Percentiles rank a stretch among this genome's conserved stretches.
phyloP scores from a whole-genome alignment of 2,113 vertebrate species.

The Corythaeola cristata region DNA sequence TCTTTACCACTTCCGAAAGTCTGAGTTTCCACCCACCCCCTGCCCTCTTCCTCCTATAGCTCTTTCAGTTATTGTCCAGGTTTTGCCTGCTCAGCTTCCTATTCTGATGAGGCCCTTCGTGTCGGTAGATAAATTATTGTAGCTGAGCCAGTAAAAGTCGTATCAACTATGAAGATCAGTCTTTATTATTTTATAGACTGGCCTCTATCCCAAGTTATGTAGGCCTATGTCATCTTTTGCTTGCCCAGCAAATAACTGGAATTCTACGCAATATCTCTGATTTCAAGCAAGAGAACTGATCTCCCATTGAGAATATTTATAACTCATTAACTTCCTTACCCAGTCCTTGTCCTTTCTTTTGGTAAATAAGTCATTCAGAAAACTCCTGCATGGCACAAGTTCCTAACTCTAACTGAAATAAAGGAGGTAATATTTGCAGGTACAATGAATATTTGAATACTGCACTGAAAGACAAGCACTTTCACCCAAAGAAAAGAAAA shows the following conservation, averaged over 20 bases:
- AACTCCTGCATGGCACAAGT: background rate
- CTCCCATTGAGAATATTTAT: background rate
- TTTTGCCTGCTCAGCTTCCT: background rate
- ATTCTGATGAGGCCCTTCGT: background rate
- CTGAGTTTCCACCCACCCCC: fast-evolving
- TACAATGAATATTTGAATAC: background rate
- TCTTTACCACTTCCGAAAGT: background rate
- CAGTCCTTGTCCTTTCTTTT: background rate
- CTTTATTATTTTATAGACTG: background rate
- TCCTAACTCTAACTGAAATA: background rate
- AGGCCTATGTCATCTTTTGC: background rate
- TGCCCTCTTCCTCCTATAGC: too few species aligned
- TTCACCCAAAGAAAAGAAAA: background rate
- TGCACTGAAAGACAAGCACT: background rate
- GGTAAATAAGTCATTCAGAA: background rate
- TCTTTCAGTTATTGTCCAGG: background rate
- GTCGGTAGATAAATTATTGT: background rate
- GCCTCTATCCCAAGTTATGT: background rate
- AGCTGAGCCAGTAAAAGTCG: background rate
- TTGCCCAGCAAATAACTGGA: background rate
- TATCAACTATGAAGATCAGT: background rate
- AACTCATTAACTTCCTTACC: background rate
- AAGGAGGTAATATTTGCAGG: background rate
- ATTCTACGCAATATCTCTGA: background rate
- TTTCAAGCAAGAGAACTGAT: background rate